A percentile compares a stretch with the other conserved stretches of the same genome.
phyloP scores from a whole-genome alignment of 2,113 vertebrate genomes.

The Pongo abelii region DNA sequence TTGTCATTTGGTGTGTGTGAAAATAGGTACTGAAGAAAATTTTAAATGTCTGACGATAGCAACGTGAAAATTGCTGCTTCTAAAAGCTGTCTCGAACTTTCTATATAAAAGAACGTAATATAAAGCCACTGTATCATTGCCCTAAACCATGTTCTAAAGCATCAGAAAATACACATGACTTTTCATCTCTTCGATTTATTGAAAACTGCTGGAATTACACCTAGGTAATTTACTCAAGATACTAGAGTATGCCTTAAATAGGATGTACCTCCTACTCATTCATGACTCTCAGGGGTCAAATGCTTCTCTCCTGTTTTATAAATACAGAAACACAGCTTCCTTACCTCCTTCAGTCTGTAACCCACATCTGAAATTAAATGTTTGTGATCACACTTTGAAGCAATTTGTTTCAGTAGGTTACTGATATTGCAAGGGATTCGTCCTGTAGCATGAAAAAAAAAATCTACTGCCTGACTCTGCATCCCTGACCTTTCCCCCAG shows the following conservation, averaged over 20 bases:
- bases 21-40: not conserved
- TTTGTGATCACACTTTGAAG: not conserved
- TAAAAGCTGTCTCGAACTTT: not conserved
- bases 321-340: slow-evolving; percentile 33
- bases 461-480: not conserved
- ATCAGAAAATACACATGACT: not conserved
- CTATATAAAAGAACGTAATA: not conserved
- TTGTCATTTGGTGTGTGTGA: not conserved
- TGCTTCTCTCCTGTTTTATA: slow-evolving; percentile 13
- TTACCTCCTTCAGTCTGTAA: not conserved
- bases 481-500: not conserved
- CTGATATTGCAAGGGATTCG: not conserved
- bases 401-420: not conserved
- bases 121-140: not conserved
- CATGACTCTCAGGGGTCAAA: not conserved
- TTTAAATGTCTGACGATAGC: not conserved
- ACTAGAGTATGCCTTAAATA: not conserved
- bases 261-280: not conserved
- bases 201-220: not conserved
- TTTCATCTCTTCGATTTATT: not conserved
- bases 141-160: not conserved
- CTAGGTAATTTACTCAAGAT: not conserved
- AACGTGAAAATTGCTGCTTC: not conserved
- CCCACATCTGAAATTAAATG: not conserved
- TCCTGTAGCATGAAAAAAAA: not conserved